Percentiles rank a stretch among this genome's conserved stretches.
These are phyloP conservation scores for Eurosta solidaginis DNA, from an alignment of 1,140 invertebrate genomes.

Conservation along the genomic window DNA sequence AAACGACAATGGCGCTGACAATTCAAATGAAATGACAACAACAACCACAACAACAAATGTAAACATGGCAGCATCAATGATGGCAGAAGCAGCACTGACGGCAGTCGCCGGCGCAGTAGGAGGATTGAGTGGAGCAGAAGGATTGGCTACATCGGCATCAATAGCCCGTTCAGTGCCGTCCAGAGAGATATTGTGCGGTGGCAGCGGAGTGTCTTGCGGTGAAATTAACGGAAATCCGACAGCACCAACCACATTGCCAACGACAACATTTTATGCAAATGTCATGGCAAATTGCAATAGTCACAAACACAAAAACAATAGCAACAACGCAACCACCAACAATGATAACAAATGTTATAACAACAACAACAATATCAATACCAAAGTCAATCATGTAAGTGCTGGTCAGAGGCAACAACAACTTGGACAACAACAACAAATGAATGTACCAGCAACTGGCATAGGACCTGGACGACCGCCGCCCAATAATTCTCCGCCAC, in stretches of 20 bases:
- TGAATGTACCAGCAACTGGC: conserved; percentile 25
- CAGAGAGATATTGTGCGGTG: background rate
- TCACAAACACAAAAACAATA: conserved; percentile 39
- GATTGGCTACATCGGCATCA: background rate
- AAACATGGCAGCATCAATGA: background rate
- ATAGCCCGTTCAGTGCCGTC: background rate
- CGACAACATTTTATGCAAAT: conserved; percentile 33
- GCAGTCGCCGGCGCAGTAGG: background rate
- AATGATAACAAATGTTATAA: conserved; percentile 29
- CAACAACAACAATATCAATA: conserved; percentile 29
- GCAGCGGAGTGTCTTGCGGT: background rate
- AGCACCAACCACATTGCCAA: conserved; percentile 37
- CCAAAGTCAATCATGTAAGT: too few species aligned
- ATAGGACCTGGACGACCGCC: conserved; percentile 36
- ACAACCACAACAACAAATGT: background rate
- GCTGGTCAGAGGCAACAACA: background rate
- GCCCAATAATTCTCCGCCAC: background rate
- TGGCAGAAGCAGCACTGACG: background rate
- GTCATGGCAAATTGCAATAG: conserved; percentile 46
- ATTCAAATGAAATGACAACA: background rate
- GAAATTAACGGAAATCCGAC: conserved; percentile 35
- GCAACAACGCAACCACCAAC: conserved; percentile 31
- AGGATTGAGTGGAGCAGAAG: background rate
- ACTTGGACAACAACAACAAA: background rate
- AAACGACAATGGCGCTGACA: conserved; percentile 25